phyloP scores from a whole-genome alignment of 2,113 vertebrate species.

The Strix uralensis region DNA sequence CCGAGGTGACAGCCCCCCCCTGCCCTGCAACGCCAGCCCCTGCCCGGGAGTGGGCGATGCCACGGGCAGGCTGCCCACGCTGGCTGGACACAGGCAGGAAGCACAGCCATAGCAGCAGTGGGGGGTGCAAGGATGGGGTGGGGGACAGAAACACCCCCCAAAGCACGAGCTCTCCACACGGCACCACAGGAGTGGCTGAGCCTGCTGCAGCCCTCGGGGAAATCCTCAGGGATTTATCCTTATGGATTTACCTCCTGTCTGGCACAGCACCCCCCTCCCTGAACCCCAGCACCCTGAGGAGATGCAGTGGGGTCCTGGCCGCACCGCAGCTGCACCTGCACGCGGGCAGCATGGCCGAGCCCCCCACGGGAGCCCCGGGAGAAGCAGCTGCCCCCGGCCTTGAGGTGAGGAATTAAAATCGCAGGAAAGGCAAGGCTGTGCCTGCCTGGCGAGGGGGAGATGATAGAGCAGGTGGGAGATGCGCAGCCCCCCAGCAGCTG shows the following conservation, averaged over 20 bases:
- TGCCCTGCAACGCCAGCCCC: accelerated
- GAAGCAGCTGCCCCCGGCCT: background rate
- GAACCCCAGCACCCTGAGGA: too few relatives aligned
- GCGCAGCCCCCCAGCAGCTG: too few relatives aligned
- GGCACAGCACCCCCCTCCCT: background rate
- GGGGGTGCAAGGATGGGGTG: background rate
- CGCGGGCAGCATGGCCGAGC: accelerated
- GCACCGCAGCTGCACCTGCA: background rate
- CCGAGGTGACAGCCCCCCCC: background rate
- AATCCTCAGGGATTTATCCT: background rate
- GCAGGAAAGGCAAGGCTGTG: too few relatives aligned
- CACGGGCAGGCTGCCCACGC: background rate
- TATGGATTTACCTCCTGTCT: accelerated
- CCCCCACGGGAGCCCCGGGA: background rate
- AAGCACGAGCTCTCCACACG: background rate
- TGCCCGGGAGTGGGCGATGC: background rate
- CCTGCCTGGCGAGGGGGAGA: too few relatives aligned
- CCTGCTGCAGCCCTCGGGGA: background rate
- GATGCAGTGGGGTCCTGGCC: accelerated
- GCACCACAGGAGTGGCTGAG: accelerated
- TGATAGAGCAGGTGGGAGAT: too few relatives aligned
- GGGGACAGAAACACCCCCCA: background rate
- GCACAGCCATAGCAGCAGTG: accelerated
- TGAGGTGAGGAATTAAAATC: too few relatives aligned
- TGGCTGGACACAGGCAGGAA: accelerated